Conservation (phyloP, 2,797 vertebrate genomes). For the Danio kyathit region DNA sequence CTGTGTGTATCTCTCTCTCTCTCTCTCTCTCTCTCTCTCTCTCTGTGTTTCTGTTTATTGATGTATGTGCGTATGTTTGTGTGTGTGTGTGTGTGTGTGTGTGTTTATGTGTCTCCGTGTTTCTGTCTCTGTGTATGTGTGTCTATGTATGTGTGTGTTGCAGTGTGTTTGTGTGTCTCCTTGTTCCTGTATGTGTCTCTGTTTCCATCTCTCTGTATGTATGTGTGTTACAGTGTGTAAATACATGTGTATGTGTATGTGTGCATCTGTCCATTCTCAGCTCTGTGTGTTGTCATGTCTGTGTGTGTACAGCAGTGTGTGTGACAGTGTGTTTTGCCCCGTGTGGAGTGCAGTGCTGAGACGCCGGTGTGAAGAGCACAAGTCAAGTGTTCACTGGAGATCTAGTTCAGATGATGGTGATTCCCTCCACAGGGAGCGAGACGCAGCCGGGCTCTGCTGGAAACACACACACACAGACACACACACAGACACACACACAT, state of each 20-base stretch:
- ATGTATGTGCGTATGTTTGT: no score
- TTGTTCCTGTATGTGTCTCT: background rate
- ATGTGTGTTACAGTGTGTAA: background rate
- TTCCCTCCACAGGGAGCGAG: constrained; percentile 38
- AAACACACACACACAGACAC: no score
- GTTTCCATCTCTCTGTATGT: background rate
- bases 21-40: no score
- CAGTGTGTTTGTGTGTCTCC: background rate
- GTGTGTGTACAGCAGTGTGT: constrained; percentile 33
- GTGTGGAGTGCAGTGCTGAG: constrained; percentile 54
- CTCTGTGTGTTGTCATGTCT: constrained; percentile 13
- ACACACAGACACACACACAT: no score
- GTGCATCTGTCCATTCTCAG: background rate
- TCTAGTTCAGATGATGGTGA: constrained; percentile 64
- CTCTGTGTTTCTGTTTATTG: no score
- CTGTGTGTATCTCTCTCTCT: no score
- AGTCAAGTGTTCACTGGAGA: constrained; percentile 74
- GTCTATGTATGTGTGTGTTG: background rate
- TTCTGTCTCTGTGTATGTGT: no score
- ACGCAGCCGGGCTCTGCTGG: no score
- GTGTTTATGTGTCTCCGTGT: no score
- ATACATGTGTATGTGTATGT: constrained; percentile 32
- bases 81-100: no score
- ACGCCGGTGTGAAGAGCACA: constrained; percentile 64
- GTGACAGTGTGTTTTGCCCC: constrained; percentile 23